Evolutionary conservation across 2,797 vertebrate genomes (phyloP).

Genomic region (Gambelia wislizenii): DNA sequence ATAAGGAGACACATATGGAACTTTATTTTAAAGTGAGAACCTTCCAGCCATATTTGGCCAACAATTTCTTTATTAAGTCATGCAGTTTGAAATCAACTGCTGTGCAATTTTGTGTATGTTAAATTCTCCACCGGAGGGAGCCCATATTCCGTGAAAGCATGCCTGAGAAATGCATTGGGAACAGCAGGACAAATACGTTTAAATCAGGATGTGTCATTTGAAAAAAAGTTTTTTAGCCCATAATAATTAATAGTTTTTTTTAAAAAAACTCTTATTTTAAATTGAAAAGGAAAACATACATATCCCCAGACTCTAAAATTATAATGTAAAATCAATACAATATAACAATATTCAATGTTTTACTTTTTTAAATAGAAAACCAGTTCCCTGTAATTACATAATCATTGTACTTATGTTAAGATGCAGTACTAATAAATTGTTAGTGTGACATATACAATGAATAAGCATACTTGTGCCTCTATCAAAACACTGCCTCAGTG

Average conservation of each 20-base stretch:
- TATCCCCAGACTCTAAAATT: not conserved
- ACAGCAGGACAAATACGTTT: conserved; percentile 42
- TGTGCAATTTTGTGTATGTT: conserved; percentile 55
- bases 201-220: conserved; percentile 23
- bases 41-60: not conserved
- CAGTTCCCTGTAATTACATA: not conserved
- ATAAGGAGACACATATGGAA: not conserved
- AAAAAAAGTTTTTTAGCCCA: not conserved
- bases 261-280: not conserved
- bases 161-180: conserved; percentile 24
- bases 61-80: conserved; percentile 37
- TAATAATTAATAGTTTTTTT: not conserved
- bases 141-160: conserved; percentile 71
- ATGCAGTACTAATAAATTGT: not conserved
- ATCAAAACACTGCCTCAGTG: not conserved
- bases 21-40: conserved; percentile 20
- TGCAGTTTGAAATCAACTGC: conserved; percentile 42
- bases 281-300: not conserved
- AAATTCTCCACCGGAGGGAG: conserved; percentile 82
- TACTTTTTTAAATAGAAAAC: not conserved
- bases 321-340: not conserved
- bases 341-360: not conserved
- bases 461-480: not conserved
- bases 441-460: not conserved
- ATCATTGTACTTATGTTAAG: not conserved